Evolutionary conservation across 2,113 vertebrate genomes (phyloP).

Genomic region (Sitta europaea): DNA sequence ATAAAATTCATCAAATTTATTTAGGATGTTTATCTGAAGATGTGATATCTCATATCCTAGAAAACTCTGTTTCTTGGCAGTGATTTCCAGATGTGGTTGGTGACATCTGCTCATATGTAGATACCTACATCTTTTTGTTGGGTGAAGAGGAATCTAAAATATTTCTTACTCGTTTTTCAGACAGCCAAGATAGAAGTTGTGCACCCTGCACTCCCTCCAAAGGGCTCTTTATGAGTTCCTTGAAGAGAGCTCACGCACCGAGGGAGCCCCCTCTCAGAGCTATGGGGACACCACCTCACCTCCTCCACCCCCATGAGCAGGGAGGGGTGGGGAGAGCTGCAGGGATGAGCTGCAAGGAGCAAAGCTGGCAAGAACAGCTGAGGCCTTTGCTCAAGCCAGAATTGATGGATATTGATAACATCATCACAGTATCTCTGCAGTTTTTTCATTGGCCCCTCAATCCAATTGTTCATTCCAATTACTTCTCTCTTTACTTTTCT

Average conservation of each 20-base stretch:
- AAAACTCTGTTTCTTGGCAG: neutral
- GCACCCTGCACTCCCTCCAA: fast-evolving
- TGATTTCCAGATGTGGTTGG: neutral
- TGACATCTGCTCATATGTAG: neutral
- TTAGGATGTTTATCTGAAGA: neutral
- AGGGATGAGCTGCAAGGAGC: neutral
- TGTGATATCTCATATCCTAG: neutral
- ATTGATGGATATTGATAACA: neutral
- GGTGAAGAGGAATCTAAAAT: neutral
- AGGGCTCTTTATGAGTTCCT: neutral
- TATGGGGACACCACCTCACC: neutral
- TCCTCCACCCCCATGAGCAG: neutral
- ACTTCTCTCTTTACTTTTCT: neutral
- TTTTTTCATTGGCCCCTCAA: neutral
- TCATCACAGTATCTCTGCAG: neutral
- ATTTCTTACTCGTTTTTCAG: neutral
- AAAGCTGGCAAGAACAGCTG: neutral
- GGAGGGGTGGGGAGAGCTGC: neutral
- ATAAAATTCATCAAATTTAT: neutral
- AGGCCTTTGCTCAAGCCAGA: neutral
- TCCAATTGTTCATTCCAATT: neutral
- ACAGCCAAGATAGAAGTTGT: neutral
- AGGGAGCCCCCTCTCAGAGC: neutral
- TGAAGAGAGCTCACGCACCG: neutral
- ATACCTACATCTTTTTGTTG: neutral